These are phyloP conservation scores for Elgaria multicarinata DNA, from an alignment of 2,113 vertebrate genomes.

Conservation along the genomic window DNA sequence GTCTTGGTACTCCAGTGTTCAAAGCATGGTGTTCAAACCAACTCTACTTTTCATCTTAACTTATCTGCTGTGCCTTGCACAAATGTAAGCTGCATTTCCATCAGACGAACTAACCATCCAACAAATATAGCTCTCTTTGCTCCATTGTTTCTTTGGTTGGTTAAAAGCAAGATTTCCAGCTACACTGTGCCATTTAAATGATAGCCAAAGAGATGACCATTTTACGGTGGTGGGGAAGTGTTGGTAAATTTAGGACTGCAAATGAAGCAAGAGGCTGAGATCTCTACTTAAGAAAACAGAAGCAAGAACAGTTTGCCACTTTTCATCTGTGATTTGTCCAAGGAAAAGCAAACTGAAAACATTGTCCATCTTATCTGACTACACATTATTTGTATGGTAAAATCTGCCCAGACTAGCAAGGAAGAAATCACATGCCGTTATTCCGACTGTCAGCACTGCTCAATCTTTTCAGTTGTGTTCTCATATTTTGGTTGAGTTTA, in stretches of 20 bases:
- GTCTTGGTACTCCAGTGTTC: neutral
- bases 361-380: neutral
- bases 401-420: neutral
- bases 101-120: neutral
- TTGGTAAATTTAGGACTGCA: neutral
- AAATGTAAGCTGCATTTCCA: neutral
- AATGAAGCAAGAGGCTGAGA: neutral
- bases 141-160: neutral
- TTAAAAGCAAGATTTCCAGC: neutral
- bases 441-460: neutral
- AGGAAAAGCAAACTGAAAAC: neutral
- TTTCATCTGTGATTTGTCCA: neutral
- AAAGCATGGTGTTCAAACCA: neutral
- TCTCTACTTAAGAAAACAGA: neutral
- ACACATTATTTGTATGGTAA: neutral
- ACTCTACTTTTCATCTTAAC: neutral
- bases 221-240: neutral
- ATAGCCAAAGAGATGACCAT: neutral
- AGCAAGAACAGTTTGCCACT: neutral
- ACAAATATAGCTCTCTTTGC: neutral
- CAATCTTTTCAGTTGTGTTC: neutral
- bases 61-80: neutral
- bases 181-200: conserved; percentile 4
- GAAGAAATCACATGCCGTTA: neutral
- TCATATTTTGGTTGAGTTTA: neutral